These are phyloP conservation scores for Lysandra bellargus DNA, from an alignment of 2,888 invertebrate genomes.

Conservation along the genomic window DNA sequence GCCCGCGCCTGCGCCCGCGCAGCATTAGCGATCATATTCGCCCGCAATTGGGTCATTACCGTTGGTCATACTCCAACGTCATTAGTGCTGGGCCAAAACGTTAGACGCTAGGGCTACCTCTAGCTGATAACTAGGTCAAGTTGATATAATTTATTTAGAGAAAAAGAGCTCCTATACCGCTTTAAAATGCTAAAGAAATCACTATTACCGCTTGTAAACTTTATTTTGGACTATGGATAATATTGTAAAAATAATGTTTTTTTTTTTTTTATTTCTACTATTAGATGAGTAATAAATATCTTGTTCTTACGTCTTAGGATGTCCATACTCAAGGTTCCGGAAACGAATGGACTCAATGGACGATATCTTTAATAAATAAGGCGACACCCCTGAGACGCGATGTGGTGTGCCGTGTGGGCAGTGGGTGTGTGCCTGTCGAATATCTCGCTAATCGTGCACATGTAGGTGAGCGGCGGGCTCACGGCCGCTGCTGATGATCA, in stretches of 20 bases:
- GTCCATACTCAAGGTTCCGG: too few relatives aligned
- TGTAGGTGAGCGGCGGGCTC: constrained; percentile 14
- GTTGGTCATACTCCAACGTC: constrained; percentile 74
- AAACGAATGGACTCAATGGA: neutral
- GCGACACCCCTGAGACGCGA: neutral
- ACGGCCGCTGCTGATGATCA: constrained; percentile 12
- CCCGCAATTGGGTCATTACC: constrained; percentile 60
- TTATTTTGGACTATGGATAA: too few relatives aligned
- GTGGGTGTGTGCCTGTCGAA: constrained; percentile 14
- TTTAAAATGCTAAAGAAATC: neutral
- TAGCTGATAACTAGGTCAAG: constrained; percentile 29
- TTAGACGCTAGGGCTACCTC: constrained; percentile 37
- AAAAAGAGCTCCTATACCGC: neutral
- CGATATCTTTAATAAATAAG: neutral
- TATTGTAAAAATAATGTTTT: too few relatives aligned
- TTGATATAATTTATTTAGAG: neutral
- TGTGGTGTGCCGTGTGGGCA: neutral
- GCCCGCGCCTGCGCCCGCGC: constrained; percentile 46
- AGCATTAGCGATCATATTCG: constrained; percentile 58
- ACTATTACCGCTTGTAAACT: too few relatives aligned
- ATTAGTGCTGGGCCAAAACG: constrained; percentile 72
- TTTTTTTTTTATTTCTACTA: too few relatives aligned
- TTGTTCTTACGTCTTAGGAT: too few relatives aligned
- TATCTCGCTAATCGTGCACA: neutral
- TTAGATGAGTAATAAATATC: too few relatives aligned